Evolutionary conservation across 1,140 invertebrate genomes (phyloP), one percentile per base, ranked within the genome.

Genomic region (Scaptomyza hsui): DNA sequence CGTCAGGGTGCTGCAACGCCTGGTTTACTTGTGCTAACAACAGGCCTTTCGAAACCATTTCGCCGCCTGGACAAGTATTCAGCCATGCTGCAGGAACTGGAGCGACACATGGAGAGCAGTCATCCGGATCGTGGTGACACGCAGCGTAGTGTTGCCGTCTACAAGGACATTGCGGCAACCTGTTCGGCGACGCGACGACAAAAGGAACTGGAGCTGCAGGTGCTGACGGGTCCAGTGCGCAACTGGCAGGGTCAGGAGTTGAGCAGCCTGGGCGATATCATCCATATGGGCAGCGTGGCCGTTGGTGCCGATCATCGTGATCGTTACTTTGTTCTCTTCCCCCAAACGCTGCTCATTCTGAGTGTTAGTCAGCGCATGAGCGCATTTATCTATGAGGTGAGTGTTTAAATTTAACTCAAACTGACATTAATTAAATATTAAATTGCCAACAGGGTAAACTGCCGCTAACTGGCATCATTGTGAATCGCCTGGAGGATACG

Each of bases 111-210:
- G 29, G 96, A 98, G 93, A 98, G 99, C 92, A 96, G 95, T 89
- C 98, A 99, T 92, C 94, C 96, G 1, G 99, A 99, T 92, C 93
- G 98, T 72, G 99, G 98, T 2, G 98, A 99, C 90, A 97, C 98
- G 1, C 98, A 99, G 91, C 93, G 98, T 68, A 98, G 98, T 42
- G 96, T 98, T 76, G 94, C 95, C 71, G 96, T 99, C 21, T 99
- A 98, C 92, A 97, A 98, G 91, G 97, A 99, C 83, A 96, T 99
- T 82, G 95, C 97, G 64, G 95, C 96, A 89, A 94, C 94, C 35
- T 99, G 97, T 92, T 94, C 95, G 55, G 94, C 95, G 21, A 94
- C 96, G 18, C 93, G 98, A 48, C 95, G 98, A n/a, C 97, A 99
- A 89, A 98, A 98, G 92, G 98, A 99, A 93, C 93, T 99, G 81